A percentile compares a stretch with the other conserved stretches of the same genome.
These are phyloP conservation scores for Turnix velox DNA, from an alignment of 2,113 vertebrate species.

Conservation along the genomic window DNA sequence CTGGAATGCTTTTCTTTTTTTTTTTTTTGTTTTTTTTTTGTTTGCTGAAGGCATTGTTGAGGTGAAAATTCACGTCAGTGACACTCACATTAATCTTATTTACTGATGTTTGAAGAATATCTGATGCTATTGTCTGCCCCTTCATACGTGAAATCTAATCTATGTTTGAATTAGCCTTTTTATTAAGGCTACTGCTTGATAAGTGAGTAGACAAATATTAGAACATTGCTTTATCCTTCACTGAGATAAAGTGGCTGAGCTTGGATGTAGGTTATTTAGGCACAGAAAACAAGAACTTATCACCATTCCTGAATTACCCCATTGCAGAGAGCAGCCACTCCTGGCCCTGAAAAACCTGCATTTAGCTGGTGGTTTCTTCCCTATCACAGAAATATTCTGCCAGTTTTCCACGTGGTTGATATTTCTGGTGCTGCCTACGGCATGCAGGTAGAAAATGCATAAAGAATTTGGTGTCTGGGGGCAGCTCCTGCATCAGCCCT, in stretches of 20 bases:
- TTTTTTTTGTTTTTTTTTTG: background rate
- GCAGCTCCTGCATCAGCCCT: background rate
- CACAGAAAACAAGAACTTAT: background rate
- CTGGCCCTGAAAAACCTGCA: background rate
- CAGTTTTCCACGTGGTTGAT: background rate
- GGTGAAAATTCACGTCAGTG: background rate
- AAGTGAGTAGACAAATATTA: background rate
- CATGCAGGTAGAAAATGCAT: background rate
- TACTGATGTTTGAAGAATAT: background rate
- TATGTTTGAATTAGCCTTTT: slow-evolving; percentile 26
- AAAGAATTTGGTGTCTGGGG: background rate
- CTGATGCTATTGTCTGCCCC: background rate
- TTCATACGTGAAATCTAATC: background rate
- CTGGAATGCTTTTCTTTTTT: background rate
- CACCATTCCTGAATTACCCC: background rate
- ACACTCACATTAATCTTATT: background rate
- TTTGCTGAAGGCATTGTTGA: background rate
- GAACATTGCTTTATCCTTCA: background rate
- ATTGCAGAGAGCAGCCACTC: fast-evolving
- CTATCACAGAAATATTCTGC: background rate
- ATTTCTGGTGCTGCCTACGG: background rate
- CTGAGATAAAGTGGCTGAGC: background rate
- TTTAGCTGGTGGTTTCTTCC: background rate
- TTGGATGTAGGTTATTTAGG: background rate
- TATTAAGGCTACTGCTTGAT: background rate